Percentiles rank a stretch among this genome's conserved stretches.
Conservation (phyloP, 2,888 invertebrate genomes). For the Cerastoderma edule region DNA sequence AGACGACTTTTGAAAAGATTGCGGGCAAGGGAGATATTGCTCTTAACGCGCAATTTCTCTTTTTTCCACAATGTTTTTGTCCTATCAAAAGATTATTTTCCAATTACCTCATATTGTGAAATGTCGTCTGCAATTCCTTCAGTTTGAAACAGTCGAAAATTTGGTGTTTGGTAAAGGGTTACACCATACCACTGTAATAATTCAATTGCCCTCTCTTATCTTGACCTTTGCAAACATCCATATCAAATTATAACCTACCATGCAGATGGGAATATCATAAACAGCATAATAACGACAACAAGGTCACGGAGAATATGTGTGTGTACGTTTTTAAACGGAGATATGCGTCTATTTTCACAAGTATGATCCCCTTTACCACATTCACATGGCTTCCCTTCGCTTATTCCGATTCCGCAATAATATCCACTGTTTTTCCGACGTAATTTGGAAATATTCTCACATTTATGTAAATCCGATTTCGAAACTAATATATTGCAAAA, state of each 20-base stretch:
- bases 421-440: not conserved
- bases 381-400: constrained; percentile 6
- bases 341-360: constrained; percentile 4
- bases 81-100: not conserved
- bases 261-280: constrained; percentile 13
- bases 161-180: not conserved
- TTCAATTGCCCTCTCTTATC: not conserved
- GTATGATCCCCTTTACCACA: not conserved
- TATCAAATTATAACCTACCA: constrained; percentile 3
- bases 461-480: not conserved
- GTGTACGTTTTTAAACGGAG: not conserved
- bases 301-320: not conserved
- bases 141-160: not conserved
- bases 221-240: not conserved
- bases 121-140: not conserved
- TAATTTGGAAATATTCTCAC: not conserved
- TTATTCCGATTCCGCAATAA: not conserved
- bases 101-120: not conserved
- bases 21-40: too few species aligned
- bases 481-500: too few species aligned
- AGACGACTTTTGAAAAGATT: too few species aligned
- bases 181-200: too few species aligned
- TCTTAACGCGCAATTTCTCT: too few species aligned
- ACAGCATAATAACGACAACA: not conserved
- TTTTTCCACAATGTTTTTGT: not conserved